Evolutionary conservation across 2,888 invertebrate species (phyloP).

Genomic region (Myopa testacea): DNA sequence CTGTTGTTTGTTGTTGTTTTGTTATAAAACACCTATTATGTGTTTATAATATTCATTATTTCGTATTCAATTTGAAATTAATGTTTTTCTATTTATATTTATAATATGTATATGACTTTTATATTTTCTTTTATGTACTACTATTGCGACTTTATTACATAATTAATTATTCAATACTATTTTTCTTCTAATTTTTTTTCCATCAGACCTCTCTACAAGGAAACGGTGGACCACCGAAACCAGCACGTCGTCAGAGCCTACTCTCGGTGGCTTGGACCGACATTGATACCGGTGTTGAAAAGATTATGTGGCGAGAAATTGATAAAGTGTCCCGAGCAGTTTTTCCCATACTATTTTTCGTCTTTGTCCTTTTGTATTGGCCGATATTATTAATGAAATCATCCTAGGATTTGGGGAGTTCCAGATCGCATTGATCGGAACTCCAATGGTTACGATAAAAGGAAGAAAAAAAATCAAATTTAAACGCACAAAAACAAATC

Average conservation of each 20-base stretch:
- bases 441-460: slow-evolving; percentile 58
- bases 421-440: slow-evolving; percentile 65
- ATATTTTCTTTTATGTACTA: neutral
- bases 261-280: slow-evolving; percentile 75
- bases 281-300: slow-evolving; percentile 77
- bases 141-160: neutral
- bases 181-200: slow-evolving; percentile 4
- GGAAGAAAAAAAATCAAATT: neutral
- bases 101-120: neutral
- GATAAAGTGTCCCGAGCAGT: slow-evolving; percentile 81
- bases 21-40: too few relatives aligned
- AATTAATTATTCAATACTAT: neutral
- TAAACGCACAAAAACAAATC: neutral
- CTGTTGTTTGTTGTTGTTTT: neutral
- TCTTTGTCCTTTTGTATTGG: slow-evolving; percentile 84
- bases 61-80: too few relatives aligned
- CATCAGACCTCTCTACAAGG: slow-evolving; percentile 67
- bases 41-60: too few relatives aligned
- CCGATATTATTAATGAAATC: slow-evolving; percentile 80
- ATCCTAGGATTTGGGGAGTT: slow-evolving; percentile 67
- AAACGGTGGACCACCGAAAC: slow-evolving; percentile 68
- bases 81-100: neutral
- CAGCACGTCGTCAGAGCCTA: slow-evolving; percentile 66
- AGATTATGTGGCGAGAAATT: slow-evolving; percentile 83
- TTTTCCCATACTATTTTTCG: slow-evolving; percentile 82